A percentile compares a stretch with the other conserved stretches of the same genome.
Evolutionary conservation across 2,797 vertebrate genomes (phyloP).

Genomic region (Salmo trutta): DNA sequence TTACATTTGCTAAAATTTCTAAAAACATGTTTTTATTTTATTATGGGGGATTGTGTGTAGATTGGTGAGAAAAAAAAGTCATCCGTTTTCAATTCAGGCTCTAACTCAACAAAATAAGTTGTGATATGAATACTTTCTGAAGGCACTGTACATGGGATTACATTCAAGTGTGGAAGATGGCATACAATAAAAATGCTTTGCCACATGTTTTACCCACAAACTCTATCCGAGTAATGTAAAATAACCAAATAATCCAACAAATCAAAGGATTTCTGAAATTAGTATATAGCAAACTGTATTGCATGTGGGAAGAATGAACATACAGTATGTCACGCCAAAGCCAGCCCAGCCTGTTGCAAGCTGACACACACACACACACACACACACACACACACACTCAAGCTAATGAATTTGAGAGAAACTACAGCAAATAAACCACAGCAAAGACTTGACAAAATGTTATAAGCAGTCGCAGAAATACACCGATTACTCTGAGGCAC

Average conservation of each 20-base stretch:
- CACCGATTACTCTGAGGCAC: constrained; percentile 60
- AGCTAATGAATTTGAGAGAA: constrained; percentile 47
- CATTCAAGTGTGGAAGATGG: background rate
- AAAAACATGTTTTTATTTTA: no score
- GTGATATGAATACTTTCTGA: no score
- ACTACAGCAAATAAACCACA: constrained; percentile 69
- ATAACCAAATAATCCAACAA: constrained; percentile 29
- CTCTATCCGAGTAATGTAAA: constrained; percentile 2
- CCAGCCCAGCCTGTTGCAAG: constrained; percentile 13
- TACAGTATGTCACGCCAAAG: background rate
- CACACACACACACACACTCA: constrained; percentile 9
- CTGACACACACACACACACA: background rate
- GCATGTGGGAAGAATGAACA: constrained; percentile 19
- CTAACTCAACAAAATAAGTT: no score
- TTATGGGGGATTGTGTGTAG: no score
- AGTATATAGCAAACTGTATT: constrained; percentile 25
- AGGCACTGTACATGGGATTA: background rate
- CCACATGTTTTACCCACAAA: background rate
- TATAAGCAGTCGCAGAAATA: constrained; percentile 59
- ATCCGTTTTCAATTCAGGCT: no score
- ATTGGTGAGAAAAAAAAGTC: no score
- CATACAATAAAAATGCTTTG: background rate
- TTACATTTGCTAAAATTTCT: no score
- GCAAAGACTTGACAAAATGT: constrained; percentile 67
- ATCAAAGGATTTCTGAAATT: constrained; percentile 16